phyloP scores from a whole-genome alignment of 2,113 vertebrate genomes.

The Leiothrix lutea region DNA sequence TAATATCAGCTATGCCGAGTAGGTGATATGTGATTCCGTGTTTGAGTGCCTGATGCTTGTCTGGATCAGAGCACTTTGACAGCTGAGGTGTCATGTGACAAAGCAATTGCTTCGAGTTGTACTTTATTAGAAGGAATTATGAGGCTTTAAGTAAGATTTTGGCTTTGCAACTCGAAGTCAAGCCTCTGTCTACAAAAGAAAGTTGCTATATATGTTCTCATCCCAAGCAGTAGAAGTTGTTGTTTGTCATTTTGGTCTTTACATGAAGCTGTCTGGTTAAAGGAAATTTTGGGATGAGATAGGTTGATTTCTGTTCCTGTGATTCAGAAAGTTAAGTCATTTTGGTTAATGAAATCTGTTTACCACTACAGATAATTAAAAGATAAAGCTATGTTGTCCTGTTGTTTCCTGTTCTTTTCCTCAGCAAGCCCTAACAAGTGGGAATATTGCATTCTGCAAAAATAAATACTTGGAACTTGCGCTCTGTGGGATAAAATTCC shows the following conservation, averaged over 20 bases:
- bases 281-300: background rate
- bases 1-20: background rate
- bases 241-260: background rate
- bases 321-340: background rate
- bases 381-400: background rate
- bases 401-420: background rate
- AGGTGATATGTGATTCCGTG: constrained; percentile 56
- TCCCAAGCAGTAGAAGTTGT: background rate
- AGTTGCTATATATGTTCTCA: background rate
- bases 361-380: background rate
- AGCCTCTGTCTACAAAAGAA: background rate
- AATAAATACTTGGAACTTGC: background rate
- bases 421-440: background rate
- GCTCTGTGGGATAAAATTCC: background rate
- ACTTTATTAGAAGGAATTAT: background rate
- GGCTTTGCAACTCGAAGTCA: background rate
- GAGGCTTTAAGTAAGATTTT: background rate
- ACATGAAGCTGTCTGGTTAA: background rate
- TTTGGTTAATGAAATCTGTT: background rate
- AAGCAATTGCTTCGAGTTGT: background rate
- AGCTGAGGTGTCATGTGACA: constrained; percentile 37
- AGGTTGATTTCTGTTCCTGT: background rate
- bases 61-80: constrained; percentile 13
- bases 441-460: background rate
- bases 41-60: background rate